These are phyloP conservation scores for Camelus dromedarius DNA, from an alignment of 2,113 vertebrate genomes.

Conservation along the genomic window DNA sequence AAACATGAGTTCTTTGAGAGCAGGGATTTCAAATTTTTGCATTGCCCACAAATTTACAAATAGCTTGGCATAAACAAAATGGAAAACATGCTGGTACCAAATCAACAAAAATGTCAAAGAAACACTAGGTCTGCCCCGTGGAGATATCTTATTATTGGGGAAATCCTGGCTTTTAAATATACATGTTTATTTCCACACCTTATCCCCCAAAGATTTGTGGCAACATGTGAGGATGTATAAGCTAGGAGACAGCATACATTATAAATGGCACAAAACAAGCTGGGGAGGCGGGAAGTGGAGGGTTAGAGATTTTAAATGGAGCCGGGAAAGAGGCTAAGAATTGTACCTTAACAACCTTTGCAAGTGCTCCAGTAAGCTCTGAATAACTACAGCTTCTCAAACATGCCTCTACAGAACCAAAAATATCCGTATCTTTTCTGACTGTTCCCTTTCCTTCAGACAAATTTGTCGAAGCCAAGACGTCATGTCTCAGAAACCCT, in stretches of 20 bases:
- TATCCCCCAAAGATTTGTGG: neutral
- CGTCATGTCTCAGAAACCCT: neutral
- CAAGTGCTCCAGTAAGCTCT: neutral
- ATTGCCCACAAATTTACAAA: constrained; percentile 41
- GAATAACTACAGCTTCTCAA: neutral
- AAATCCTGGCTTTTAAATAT: neutral
- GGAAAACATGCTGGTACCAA: neutral
- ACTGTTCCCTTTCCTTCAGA: constrained; percentile 33
- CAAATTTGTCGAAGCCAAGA: neutral
- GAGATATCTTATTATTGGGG: neutral
- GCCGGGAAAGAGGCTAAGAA: neutral
- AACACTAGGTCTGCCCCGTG: neutral
- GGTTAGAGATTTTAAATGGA: neutral
- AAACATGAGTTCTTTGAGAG: constrained; percentile 22
- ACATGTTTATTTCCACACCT: constrained; percentile 9
- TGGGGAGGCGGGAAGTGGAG: neutral
- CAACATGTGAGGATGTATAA: neutral
- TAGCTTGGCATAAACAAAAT: constrained; percentile 25
- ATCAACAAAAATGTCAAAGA: constrained; percentile 28
- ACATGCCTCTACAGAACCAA: constrained; percentile 12
- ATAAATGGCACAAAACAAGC: neutral
- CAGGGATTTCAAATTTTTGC: constrained; percentile 12
- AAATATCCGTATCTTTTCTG: constrained; percentile 23
- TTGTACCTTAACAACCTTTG: neutral
- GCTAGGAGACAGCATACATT: neutral